phyloP scores from a whole-genome alignment of 37 sponge, comb jelly and placozoan species.

The Ephydatia muelleri region DNA sequence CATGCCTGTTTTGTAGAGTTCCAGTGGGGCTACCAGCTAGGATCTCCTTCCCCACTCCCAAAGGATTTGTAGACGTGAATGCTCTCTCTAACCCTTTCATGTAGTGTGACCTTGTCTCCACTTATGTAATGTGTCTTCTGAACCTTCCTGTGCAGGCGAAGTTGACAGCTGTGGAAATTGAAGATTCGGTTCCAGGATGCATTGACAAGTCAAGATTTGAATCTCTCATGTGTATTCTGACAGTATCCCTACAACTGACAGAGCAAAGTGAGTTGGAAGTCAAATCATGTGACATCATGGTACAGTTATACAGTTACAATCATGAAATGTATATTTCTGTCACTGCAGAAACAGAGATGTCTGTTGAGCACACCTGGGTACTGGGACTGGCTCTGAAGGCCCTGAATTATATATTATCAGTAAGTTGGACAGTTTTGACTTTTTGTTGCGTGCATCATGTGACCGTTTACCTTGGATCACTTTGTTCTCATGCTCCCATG shows the following conservation, averaged over 20 bases:
- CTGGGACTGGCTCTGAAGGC: conserved; percentile 45
- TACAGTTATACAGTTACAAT: neutral
- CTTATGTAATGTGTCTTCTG: too few species aligned
- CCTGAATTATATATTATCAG: conserved; percentile 33
- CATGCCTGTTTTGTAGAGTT: too few species aligned
- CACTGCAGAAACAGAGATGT: conserved; percentile 21
- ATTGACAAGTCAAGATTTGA: conserved; percentile 9
- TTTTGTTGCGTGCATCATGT: neutral
- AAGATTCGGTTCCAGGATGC: conserved; percentile 49
- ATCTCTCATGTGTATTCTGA: conserved; percentile 31
- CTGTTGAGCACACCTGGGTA: conserved; percentile 58
- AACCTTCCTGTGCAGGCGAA: too few species aligned
- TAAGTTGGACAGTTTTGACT: neutral
- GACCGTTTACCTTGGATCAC: neutral
- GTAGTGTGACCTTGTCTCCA: too few species aligned
- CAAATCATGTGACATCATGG: neutral
- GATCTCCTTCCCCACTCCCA: too few species aligned
- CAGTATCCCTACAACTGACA: conserved; percentile 20
- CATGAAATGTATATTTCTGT: neutral
- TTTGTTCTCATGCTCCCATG: too few species aligned
- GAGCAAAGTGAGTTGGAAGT: conserved; percentile 26
- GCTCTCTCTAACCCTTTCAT: too few species aligned
- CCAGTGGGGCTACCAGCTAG: too few species aligned
- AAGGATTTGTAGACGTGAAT: too few species aligned
- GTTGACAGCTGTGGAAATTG: conserved; percentile 31